phyloP scores from a whole-genome alignment of 2,888 invertebrate genomes.

The Scelioninae gen. 1 region DNA sequence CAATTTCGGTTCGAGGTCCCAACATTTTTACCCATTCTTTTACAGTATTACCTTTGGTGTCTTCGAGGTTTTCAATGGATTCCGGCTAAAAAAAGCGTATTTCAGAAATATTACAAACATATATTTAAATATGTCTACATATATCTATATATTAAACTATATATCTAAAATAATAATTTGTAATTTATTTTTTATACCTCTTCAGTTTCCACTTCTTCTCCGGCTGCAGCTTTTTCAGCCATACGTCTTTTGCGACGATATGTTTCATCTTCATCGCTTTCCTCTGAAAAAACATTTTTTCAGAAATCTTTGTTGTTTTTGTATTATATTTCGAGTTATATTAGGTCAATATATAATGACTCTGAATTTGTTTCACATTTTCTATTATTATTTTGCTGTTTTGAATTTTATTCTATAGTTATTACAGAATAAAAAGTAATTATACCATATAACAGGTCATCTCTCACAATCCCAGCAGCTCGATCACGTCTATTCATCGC shows the following conservation, averaged over 20 bases:
- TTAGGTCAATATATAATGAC: too few species aligned
- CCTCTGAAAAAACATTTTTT: constrained; percentile 86
- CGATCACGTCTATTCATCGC: constrained; percentile 94
- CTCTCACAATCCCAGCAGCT: constrained; percentile 89
- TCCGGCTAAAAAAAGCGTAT: constrained; percentile 89
- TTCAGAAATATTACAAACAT: too few species aligned
- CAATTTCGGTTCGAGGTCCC: constrained; percentile 97
- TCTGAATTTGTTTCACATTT: too few species aligned
- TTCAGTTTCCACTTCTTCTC: constrained; percentile 88
- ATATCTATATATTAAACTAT: too few species aligned
- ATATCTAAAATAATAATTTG: too few species aligned
- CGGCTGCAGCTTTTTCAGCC: constrained; percentile 95
- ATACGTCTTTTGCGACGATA: constrained; percentile 89
- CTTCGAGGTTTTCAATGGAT: constrained; percentile 98
- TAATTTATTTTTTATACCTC: constrained; percentile 85
- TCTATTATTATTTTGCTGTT: too few species aligned
- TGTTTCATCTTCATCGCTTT: constrained; percentile 92
- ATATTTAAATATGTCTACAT: neutral
- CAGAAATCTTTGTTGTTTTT: constrained; percentile 6
- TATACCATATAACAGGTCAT: constrained; percentile 96
- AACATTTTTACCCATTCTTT: constrained; percentile 99
- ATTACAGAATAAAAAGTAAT: too few species aligned
- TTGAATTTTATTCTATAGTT: too few species aligned
- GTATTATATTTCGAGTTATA: constrained; percentile 75
- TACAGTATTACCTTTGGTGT: constrained; percentile 97